phyloP scores from a whole-genome alignment of 2,797 vertebrate genomes.

The Neosilurus mollespiculum region DNA sequence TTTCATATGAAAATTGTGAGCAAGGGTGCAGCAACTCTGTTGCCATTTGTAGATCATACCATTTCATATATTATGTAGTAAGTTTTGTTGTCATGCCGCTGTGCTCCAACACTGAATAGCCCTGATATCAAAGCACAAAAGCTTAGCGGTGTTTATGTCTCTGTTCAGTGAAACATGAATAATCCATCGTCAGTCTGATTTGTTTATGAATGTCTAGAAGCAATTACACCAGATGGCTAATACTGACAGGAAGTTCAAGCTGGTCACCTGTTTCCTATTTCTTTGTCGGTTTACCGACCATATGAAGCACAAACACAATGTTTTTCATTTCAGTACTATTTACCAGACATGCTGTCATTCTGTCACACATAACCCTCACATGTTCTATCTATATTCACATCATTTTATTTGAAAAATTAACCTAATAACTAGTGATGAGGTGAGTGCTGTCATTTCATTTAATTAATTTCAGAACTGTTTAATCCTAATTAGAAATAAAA shows the following conservation, averaged over 20 bases:
- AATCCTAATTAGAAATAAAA: no score
- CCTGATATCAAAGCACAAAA: background rate
- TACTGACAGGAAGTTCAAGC: slow-evolving; percentile 66
- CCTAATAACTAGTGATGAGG: slow-evolving; percentile 16
- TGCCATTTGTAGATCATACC: background rate
- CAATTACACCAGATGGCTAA: slow-evolving; percentile 57
- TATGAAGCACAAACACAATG: slow-evolving; percentile 60
- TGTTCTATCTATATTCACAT: slow-evolving; percentile 10
- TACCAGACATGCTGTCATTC: slow-evolving; percentile 19
- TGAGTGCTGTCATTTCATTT: background rate
- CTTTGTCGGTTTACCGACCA: slow-evolving; percentile 66
- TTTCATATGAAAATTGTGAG: background rate
- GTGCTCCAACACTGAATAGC: background rate
- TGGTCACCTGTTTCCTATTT: slow-evolving; percentile 61
- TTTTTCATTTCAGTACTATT: slow-evolving; percentile 19
- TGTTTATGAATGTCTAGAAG: slow-evolving; percentile 58
- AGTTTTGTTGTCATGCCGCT: background rate
- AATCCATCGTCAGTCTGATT: slow-evolving; percentile 43
- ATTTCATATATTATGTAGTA: background rate
- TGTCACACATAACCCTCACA: background rate
- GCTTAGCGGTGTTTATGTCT: background rate
- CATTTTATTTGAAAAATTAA: slow-evolving; percentile 25
- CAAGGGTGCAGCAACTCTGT: background rate
- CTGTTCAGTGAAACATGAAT: background rate
- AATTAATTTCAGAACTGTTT: no score